Evolutionary conservation across 1,140 invertebrate genomes (phyloP), one percentile per base, ranked within the genome.

Genomic region (Lasioglossum albipes): DNA sequence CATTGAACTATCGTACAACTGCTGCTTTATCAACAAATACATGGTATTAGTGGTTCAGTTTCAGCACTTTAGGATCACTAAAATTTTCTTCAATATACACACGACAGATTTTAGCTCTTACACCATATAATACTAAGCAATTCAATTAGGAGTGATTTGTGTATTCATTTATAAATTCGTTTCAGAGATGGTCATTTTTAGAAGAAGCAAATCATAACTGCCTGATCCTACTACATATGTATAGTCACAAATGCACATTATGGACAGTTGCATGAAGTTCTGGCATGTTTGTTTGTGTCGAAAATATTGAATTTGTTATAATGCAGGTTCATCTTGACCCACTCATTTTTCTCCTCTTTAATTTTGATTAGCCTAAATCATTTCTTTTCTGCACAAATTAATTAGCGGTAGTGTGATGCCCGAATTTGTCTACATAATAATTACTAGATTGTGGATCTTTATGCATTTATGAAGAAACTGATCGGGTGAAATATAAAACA

Each of bases 21-120:
- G 82, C 78, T 66, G 78, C 85, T 45, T 45, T 85, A 2, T 86
- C 89, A 68, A 85, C 88, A 54, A 88, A 87, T 61, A 89, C 65
- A 87, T 87, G 84, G 86, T 87, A 87, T 71, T 83, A 70, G 76
- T 74, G 80, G 57, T 84, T 84, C 74, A 78, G 82, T 87, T 82
- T 77, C 74, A 81, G 76, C 85, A 87, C 78, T 77, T 31, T 86
- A 86, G 85, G 73, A 86, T 75, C 76, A 82, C 72, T 76, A 69
- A 85, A 83, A 67, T 54, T 82, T 67, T 75, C 80, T 83, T 49
- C 68, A 73, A 57, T 64, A 76, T 79, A 66, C 77, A 71, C 77
- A 22, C 71, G 49, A 52, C 70, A 66, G 65, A 52, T 74, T 27
- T 27, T 79, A 79, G 71, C 22, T 66, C 49, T 66, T 74, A 74